Percentiles rank a stretch among this genome's conserved stretches.
phyloP scores from a whole-genome alignment of 2,888 invertebrate genomes.

The Erpobdella octoculata region DNA sequence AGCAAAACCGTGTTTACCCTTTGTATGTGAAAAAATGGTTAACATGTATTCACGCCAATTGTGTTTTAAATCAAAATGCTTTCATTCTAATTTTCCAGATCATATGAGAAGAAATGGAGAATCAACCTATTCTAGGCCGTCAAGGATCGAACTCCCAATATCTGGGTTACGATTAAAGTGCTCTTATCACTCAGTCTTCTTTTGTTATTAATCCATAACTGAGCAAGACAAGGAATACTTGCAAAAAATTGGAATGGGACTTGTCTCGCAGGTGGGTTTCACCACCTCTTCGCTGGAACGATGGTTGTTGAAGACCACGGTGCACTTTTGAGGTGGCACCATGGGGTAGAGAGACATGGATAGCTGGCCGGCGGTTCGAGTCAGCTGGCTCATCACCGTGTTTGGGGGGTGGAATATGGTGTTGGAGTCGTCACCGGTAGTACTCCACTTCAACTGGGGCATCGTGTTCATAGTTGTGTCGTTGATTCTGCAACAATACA shows the following conservation, averaged over 20 bases:
- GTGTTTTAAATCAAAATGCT: too few relatives aligned
- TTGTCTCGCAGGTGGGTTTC: neutral
- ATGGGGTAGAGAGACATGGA: neutral
- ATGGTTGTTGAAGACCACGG: neutral
- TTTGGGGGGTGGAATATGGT: neutral
- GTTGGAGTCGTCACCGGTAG: neutral
- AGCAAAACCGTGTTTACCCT: too few relatives aligned
- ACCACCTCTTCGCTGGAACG: neutral
- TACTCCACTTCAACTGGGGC: conserved; percentile 3
- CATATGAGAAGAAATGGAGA: too few relatives aligned
- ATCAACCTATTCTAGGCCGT: too few relatives aligned
- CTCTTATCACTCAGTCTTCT: too few relatives aligned
- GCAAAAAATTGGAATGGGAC: neutral
- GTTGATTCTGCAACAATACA: neutral
- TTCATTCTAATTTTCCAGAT: too few relatives aligned
- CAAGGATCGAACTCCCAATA: too few relatives aligned
- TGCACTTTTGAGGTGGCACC: neutral
- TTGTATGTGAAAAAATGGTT: too few relatives aligned
- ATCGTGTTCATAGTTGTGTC: neutral
- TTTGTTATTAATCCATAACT: too few relatives aligned
- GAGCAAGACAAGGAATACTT: neutral
- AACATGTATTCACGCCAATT: too few relatives aligned
- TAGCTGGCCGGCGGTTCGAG: neutral
- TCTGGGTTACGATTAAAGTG: too few relatives aligned
- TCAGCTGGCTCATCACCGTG: neutral